Evolutionary conservation across 2,888 invertebrate genomes (phyloP).

Genomic region (Tetanocera ferruginea): DNA sequence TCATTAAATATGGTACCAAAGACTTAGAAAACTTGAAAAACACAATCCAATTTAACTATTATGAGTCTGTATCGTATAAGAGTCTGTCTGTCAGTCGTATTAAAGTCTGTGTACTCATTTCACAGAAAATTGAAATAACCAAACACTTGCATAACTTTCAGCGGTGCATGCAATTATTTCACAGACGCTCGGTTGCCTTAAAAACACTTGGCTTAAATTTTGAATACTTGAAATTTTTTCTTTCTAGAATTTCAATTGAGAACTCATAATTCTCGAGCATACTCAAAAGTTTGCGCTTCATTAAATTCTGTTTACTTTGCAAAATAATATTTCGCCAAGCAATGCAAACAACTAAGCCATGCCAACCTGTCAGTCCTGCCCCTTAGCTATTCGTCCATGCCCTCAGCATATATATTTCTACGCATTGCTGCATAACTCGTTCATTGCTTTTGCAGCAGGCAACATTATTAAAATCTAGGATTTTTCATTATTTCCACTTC

Average conservation of each 20-base stretch:
- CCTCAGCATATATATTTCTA: neutral
- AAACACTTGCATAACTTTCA: neutral
- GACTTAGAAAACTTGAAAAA: no score
- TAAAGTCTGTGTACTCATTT: no score
- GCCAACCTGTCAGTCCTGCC: neutral
- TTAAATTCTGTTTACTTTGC: constrained; percentile 46
- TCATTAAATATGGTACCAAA: no score
- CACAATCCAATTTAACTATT: no score
- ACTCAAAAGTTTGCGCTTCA: constrained; percentile 47
- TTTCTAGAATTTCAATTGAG: neutral
- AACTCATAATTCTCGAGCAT: constrained; percentile 36
- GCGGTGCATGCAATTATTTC: neutral
- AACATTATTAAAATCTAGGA: constrained; percentile 26
- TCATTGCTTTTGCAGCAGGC: neutral
- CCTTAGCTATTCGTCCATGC: neutral
- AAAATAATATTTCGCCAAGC: constrained; percentile 14
- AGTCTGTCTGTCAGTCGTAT: no score
- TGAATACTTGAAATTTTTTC: neutral
- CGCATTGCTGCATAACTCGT: neutral
- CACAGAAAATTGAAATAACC: neutral
- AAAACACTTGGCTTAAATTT: neutral
- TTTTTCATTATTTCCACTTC: constrained; percentile 23
- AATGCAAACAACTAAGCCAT: neutral
- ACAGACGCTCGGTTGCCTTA: neutral
- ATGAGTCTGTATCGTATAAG: no score